phyloP scores from a whole-genome alignment of 23 tunicate genomes.

The Aplidium turbinatum region DNA sequence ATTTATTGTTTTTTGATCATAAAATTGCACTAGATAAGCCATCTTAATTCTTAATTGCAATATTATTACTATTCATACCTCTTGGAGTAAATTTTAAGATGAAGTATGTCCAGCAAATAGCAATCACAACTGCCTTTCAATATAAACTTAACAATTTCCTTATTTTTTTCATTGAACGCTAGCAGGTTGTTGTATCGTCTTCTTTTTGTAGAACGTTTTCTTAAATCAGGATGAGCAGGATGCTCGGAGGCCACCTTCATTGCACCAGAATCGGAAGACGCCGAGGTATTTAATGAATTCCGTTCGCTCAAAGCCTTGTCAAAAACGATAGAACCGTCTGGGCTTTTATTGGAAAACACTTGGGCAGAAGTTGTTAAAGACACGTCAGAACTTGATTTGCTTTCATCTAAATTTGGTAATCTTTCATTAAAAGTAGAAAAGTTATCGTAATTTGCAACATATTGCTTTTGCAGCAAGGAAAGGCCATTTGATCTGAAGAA shows the following conservation, averaged over 20 bases:
- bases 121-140: not conserved
- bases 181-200: not conserved
- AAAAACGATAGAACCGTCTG: too few relatives aligned
- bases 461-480: not conserved
- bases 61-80: not conserved
- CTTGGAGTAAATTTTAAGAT: not conserved
- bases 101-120: not conserved
- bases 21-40: too few relatives aligned
- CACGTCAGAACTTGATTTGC: not conserved
- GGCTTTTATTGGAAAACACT: not conserved
- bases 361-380: not conserved
- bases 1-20: too few relatives aligned
- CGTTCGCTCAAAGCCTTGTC: too few relatives aligned
- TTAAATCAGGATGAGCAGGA: too few relatives aligned
- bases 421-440: not conserved
- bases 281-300: not conserved
- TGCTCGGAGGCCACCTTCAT: not conserved
- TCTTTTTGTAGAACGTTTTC: not conserved
- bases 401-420: not conserved
- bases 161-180: not conserved
- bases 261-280: not conserved
- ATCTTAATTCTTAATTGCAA: not conserved
- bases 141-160: not conserved
- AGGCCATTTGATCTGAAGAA: not conserved
- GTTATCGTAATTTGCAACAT: not conserved